phyloP scores from a whole-genome alignment of 2,888 invertebrate species.

The Melieria picta region DNA sequence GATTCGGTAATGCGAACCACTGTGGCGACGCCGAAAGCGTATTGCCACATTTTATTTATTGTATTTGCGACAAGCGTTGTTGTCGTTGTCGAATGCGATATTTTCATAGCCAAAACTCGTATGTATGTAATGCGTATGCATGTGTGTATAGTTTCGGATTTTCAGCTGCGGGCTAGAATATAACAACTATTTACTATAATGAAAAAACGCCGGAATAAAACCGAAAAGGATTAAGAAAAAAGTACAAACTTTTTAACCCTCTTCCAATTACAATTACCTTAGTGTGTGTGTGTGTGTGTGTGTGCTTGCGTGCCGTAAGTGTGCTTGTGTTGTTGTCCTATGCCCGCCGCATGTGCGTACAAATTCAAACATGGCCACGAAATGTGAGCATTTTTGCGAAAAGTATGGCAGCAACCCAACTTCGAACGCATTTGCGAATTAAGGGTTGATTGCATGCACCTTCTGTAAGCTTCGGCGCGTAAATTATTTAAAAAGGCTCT shows the following conservation, averaged over 20 bases:
- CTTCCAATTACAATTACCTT: slow-evolving; percentile 24
- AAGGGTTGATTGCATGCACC: too few relatives aligned
- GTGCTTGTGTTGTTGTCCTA: slow-evolving; percentile 30
- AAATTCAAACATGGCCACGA: not conserved
- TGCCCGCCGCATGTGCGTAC: not conserved
- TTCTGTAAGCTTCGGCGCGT: too few relatives aligned
- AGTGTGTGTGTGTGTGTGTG: slow-evolving; percentile 32
- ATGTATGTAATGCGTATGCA: slow-evolving; percentile 26
- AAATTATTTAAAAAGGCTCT: too few relatives aligned
- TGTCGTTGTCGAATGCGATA: too few relatives aligned
- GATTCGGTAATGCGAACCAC: too few relatives aligned
- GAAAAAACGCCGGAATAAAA: not conserved
- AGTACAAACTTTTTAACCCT: not conserved
- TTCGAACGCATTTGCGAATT: too few relatives aligned
- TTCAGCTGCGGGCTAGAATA: slow-evolving; percentile 3
- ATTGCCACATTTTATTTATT: too few relatives aligned
- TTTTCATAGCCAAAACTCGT: not conserved
- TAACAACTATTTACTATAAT: not conserved
- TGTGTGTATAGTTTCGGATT: slow-evolving; percentile 34
- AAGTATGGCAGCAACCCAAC: too few relatives aligned
- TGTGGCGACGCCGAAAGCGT: too few relatives aligned
- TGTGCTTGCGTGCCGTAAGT: slow-evolving; percentile 28
- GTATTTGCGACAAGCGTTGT: too few relatives aligned
- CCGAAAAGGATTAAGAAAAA: not conserved
- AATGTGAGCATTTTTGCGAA: not conserved